Evolutionary conservation across 2,888 invertebrate genomes (phyloP), one percentile per base, ranked within the genome.

Genomic region (Toxonevra muliebris): DNA sequence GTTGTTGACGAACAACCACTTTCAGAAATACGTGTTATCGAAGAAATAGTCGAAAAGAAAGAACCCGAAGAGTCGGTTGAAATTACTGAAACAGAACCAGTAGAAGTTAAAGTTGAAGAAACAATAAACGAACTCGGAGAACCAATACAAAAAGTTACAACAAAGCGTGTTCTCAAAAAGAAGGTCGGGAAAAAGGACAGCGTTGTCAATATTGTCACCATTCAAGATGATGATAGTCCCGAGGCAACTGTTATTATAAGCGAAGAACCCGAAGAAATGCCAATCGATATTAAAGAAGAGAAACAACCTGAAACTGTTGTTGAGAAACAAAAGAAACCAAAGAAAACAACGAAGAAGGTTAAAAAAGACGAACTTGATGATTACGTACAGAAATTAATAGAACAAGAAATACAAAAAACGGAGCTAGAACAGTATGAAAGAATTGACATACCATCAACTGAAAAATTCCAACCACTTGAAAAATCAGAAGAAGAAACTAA

Each of bases 391-490:
- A 78, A 79, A 43, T 73, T 85, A 0, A 83, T 85, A 43, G 80
- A 85, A 63, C 79, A 81, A 3, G 82, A 85, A 64, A 85, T 85
- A 73, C 81, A 82, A n/a, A 77, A 84, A 72, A 84, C 85, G 0
- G 85, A 85, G 72, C 78, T 85, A 1, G 86, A 87, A 69, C 83
- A 84, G 73, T 84, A 86, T 45, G 85, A 86, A 73, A 85, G 85
- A 76, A 76, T 79, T 50, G 84, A 84, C 19, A 71, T 85, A 73
- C 77, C 80, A 59, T 58, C 58, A 74, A 12, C 41, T 42, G 60
- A 82, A 77, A 71, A 79, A 75, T 77, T 80, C 10, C 15, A 12
- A 12, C 15, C 48, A 48, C 48, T 15, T 15, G 58, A 52, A 45
- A 81, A 82, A 65, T 81, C 84, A 63, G 80, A 83, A 69, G 84